These are phyloP conservation scores for Leptoteleia sp. DNA, from an alignment of 1,140 invertebrate genomes.

Conservation along the genomic window DNA sequence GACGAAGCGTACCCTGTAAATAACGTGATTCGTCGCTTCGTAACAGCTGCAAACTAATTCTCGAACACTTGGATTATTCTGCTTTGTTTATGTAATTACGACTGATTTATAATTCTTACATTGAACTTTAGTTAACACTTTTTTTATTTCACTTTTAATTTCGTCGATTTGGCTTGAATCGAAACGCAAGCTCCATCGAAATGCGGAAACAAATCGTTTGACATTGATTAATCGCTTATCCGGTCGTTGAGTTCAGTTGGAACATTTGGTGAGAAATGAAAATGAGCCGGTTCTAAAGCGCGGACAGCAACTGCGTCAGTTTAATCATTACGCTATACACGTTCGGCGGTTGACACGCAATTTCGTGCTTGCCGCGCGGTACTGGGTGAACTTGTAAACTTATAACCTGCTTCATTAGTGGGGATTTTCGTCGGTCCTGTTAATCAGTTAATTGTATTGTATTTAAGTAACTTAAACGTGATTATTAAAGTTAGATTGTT, in stretches of 20 bases:
- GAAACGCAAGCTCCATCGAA: conserved; percentile 17
- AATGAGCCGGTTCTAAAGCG: conserved; percentile 63
- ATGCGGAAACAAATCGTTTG: conserved; percentile 42
- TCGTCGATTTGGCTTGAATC: conserved; percentile 32
- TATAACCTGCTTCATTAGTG: conserved; percentile 44
- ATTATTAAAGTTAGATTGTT: conserved; percentile 81
- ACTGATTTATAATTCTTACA: conserved; percentile 46
- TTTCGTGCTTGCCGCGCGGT: conserved; percentile 53
- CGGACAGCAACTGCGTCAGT: conserved; percentile 69
- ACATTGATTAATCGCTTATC: conserved; percentile 21
- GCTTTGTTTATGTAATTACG: conserved; percentile 35
- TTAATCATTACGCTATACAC: conserved; percentile 56
- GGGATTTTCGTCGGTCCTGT: conserved; percentile 36
- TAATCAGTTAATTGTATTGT: conserved; percentile 56
- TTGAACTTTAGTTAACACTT: conserved; percentile 49
- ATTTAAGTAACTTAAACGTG: conserved; percentile 77
- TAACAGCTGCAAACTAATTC: conserved; percentile 59
- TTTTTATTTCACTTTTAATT: conserved; percentile 31
- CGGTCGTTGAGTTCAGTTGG: conserved; percentile 11
- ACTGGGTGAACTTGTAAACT: conserved; percentile 42
- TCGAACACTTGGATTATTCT: conserved; percentile 57
- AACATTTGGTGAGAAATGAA: conserved; percentile 21
- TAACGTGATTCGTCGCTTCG: conserved; percentile 42
- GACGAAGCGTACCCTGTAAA: conserved; percentile 55
- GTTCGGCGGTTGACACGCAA: conserved; percentile 56